Evolutionary conservation across 2,888 invertebrate genomes (phyloP).

Genomic region (Lasioglossum malachurum): DNA sequence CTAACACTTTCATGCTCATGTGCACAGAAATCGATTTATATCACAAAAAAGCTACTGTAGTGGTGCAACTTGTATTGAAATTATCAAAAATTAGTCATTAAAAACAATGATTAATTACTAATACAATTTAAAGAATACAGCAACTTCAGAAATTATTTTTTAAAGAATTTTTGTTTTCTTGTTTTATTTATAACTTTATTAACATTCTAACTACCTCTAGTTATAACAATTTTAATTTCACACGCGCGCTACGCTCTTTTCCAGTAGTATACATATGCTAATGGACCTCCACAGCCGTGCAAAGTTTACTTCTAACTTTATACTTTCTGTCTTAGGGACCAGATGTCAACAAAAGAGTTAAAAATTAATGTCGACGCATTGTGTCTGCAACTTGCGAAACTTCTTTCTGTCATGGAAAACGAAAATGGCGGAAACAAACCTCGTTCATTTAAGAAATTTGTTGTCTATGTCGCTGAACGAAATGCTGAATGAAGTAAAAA

Average conservation of each 20-base stretch:
- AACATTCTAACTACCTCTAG: background rate
- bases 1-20: background rate
- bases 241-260: background rate
- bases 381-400: background rate
- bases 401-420: background rate
- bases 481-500: background rate
- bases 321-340: background rate
- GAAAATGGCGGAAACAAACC: background rate
- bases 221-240: background rate
- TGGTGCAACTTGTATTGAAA: background rate
- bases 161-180: background rate
- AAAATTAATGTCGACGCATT: conserved; percentile 5
- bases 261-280: background rate
- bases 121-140: background rate
- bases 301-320: background rate
- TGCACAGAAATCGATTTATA: background rate
- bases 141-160: background rate
- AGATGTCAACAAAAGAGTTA: background rate
- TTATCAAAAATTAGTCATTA: background rate
- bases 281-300: background rate
- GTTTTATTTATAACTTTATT: background rate
- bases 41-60: background rate
- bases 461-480: background rate
- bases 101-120: background rate
- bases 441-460: background rate